Evolutionary conservation across 2,797 vertebrate species (phyloP).

Genomic region (Manis crassicaudata): DNA sequence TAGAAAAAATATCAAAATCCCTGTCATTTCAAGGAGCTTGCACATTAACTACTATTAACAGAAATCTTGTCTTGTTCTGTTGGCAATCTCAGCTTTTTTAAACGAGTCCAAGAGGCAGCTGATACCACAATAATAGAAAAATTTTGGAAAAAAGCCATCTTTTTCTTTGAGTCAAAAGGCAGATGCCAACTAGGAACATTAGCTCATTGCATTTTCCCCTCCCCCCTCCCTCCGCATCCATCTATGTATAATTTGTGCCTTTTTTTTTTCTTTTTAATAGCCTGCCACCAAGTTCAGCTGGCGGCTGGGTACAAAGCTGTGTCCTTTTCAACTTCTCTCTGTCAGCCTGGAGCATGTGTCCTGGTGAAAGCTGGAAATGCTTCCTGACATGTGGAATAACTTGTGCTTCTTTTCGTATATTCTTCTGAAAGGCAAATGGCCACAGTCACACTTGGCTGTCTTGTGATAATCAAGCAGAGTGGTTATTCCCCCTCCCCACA

Average conservation of each 20-base stretch:
- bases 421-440: conserved; percentile 46
- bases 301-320: conserved; percentile 33
- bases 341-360: conserved; percentile 41
- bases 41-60: conserved; percentile 15
- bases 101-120: conserved; percentile 68
- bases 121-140: conserved; percentile 66
- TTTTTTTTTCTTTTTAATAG: conserved; percentile 47
- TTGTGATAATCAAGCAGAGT: not conserved
- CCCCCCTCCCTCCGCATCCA: not conserved
- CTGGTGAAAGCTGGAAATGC: conserved; percentile 47
- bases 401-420: conserved; percentile 19
- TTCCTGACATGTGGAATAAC: conserved; percentile 35
- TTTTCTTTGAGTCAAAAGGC: conserved; percentile 71
- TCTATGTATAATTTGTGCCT: conserved; percentile 31
- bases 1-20: conserved; percentile 29
- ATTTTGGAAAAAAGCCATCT: conserved; percentile 61
- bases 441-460: conserved; percentile 37
- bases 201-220: conserved; percentile 38
- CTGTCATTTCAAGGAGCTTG: conserved; percentile 20
- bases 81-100: conserved; percentile 55
- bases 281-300: conserved; percentile 69
- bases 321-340: conserved; percentile 56
- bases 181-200: conserved; percentile 65
- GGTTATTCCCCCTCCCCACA: not conserved
- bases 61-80: conserved; percentile 65